Evolutionary conservation across 2,888 invertebrate species (phyloP).

Genomic region (Drosophila neotestacea): DNA sequence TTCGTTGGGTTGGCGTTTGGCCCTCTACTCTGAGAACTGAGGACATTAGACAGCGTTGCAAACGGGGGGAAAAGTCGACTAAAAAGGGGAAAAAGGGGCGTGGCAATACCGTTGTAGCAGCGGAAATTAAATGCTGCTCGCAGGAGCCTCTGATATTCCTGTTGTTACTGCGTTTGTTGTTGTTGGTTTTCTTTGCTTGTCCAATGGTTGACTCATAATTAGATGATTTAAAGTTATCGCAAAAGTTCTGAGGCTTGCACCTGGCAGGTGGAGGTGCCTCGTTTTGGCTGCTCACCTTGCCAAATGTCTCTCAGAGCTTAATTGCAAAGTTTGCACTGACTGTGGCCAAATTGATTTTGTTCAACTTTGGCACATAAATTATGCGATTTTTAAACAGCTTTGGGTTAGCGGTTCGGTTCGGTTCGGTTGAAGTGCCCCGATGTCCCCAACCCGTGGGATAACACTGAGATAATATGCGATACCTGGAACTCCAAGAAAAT

Average conservation of each 20-base stretch:
- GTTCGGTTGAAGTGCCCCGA: not conserved
- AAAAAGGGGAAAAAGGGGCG: not conserved
- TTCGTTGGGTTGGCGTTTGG: conserved; percentile 16
- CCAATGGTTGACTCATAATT: conserved; percentile 76
- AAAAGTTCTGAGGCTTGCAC: conserved; percentile 69
- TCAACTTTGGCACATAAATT: conserved; percentile 76
- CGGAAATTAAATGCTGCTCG: conserved; percentile 73
- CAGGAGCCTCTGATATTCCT: conserved; percentile 28
- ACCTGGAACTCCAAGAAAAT: conserved; percentile 49
- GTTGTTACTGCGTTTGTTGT: conserved; percentile 19
- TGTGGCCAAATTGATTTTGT: conserved; percentile 76
- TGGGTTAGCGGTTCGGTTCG: conserved; percentile 29
- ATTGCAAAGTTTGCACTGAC: conserved; percentile 72
- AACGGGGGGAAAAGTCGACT: not conserved
- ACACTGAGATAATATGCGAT: conserved; percentile 14
- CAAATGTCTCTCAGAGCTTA: conserved; percentile 72
- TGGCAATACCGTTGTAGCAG: conserved; percentile 24
- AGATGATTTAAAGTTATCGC: conserved; percentile 83
- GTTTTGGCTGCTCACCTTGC: conserved; percentile 56
- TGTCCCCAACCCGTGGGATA: conserved; percentile 1
- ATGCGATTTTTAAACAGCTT: conserved; percentile 68
- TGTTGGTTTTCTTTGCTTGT: conserved; percentile 49
- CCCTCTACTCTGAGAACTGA: not conserved
- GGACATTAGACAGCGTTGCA: not conserved
- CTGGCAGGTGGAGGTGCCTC: conserved; percentile 27